Evolutionary conservation across 2,797 vertebrate species (phyloP), one percentile per base, ranked within the genome.

Genomic region (Mareca strepera): DNA sequence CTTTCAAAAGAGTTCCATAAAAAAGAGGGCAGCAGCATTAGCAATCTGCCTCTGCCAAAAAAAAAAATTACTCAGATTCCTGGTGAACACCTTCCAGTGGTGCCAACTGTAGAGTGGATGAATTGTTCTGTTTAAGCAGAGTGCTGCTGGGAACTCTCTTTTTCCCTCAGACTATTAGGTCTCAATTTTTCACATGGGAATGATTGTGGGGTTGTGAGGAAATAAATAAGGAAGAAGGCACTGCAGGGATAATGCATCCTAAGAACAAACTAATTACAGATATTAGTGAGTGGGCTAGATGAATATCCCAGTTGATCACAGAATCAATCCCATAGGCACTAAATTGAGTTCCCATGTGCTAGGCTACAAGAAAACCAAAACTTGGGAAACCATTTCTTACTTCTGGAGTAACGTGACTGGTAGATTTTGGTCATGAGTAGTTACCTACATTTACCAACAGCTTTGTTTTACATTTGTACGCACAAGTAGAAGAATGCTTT

Each of bases 1-100:
- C 11, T 81, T 88, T 82, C 60, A 60, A 52, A 83, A 83, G 55
- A 23, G 13, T 80, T 91, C 9, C n/a, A 68, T 46, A 72, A 82
- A 41, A 50, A 50, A 50, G 25, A 50, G 8, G 50, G 50, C 23
- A 21, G 55, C 64, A 46, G 41, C 53, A 72, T 66, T 12, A 77
- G 58, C 28, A 91, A 75, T 25, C 37, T 78, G 44, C 18, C 13
- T 66, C 41, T 90, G 20, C 25, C 28, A 67, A 22, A 70, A 25
- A 69, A 31, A 9, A 80, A 39, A 81, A 68, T 83, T 9, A 6
- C 7, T 56, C 35, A 6, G 31, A 58, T 76, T 88, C 29, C 33
- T 41, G 66, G 29, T 86, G 35, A 88, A 72, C 58, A 31, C 26
- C 20, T 83, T 78, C 52, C 44, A 81, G 50, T 50, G 33, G 5